phyloP scores from a whole-genome alignment of 2,113 vertebrate genomes.

The Grus americana region DNA sequence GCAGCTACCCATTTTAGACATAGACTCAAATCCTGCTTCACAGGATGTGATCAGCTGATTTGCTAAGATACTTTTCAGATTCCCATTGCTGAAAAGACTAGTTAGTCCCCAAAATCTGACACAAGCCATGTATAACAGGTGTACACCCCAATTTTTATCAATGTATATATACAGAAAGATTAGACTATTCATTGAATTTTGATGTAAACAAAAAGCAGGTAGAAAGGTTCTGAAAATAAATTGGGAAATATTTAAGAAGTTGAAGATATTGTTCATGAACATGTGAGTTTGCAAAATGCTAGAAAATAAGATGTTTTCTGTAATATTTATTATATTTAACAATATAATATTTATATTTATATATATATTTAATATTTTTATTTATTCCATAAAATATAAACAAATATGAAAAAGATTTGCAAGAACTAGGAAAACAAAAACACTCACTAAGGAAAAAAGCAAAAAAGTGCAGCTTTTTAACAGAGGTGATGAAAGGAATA shows the following conservation, averaged over 20 bases:
- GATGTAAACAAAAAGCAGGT: neutral
- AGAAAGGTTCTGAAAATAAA: neutral
- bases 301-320: too few species aligned
- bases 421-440: neutral
- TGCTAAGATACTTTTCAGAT: neutral
- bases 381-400: neutral
- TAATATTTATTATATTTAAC: too few species aligned
- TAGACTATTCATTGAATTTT: neutral
- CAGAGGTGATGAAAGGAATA: neutral
- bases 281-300: neutral
- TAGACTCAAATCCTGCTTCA: conserved; percentile 7
- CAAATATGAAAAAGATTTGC: neutral
- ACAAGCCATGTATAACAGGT: neutral
- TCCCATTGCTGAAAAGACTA: neutral
- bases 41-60: neutral
- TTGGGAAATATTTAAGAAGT: neutral
- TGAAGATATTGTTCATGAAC: neutral
- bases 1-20: neutral
- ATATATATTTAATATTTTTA: too few species aligned
- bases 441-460: neutral
- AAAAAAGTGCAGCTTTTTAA: neutral
- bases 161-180: neutral
- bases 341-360: too few species aligned
- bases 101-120: neutral
- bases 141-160: neutral